A percentile compares a stretch with the other conserved stretches of the same genome.
Evolutionary conservation across 1,140 invertebrate species (phyloP).

Genomic region (Atta cephalotes): DNA sequence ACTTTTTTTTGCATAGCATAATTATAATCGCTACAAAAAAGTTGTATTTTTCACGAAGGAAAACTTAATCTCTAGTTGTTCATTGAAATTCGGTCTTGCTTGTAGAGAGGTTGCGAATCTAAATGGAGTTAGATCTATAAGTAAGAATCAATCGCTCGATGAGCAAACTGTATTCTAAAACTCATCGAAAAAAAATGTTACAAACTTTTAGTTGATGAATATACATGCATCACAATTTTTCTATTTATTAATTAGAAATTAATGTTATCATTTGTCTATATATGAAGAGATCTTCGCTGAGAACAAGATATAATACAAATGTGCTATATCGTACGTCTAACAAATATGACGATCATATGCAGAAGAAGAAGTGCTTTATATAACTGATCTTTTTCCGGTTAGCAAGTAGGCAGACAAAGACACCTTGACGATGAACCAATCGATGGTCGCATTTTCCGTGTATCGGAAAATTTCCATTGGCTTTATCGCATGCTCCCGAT

Average conservation of each 20-base stretch:
- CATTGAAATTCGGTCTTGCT: not conserved
- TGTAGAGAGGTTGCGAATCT: too few species aligned
- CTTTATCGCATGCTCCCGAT: constrained; percentile 44
- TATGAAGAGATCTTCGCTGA: constrained; percentile 15
- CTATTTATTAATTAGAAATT: not conserved
- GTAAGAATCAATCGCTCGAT: too few species aligned
- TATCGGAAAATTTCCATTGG: constrained; percentile 68
- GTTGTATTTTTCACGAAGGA: not conserved
- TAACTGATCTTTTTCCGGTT: constrained; percentile 65
- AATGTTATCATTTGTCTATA: not conserved
- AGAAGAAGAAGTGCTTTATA: constrained; percentile 74
- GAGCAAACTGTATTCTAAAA: too few species aligned
- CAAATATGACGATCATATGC: constrained; percentile 49
- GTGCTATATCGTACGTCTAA: constrained; percentile 3
- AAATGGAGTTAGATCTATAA: too few species aligned
- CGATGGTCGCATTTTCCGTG: constrained; percentile 22
- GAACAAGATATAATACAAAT: constrained; percentile 13
- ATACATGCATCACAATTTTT: not conserved
- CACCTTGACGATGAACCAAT: constrained; percentile 65
- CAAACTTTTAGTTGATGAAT: too few species aligned
- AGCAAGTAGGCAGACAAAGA: not conserved
- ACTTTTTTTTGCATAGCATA: not conserved
- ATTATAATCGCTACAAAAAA: not conserved
- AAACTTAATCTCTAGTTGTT: not conserved
- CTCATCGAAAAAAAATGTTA: too few species aligned